Evolutionary conservation across 2,113 vertebrate species (phyloP).

Genomic region (Lycocorax pyrrhopterus): DNA sequence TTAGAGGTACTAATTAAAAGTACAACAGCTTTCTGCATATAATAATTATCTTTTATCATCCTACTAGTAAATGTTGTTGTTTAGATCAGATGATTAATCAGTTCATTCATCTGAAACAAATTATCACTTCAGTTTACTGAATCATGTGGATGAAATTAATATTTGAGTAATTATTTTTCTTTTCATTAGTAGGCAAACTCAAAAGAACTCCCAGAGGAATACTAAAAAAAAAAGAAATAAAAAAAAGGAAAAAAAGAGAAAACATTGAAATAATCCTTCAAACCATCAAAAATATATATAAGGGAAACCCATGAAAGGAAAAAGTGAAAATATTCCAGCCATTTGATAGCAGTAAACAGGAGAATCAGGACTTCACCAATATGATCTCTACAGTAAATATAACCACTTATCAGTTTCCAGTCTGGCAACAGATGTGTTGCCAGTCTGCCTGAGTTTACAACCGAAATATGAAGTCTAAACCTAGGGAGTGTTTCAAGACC

Average conservation of each 20-base stretch:
- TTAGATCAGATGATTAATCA: conserved; percentile 25
- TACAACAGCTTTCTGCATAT: conserved; percentile 1
- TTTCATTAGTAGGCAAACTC: background rate
- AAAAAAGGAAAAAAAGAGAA: background rate
- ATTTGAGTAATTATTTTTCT: background rate
- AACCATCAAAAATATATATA: background rate
- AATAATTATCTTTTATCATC: conserved; percentile 27
- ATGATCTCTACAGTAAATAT: background rate
- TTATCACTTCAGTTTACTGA: background rate
- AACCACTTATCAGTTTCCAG: background rate
- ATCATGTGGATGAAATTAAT: background rate
- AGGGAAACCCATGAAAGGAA: background rate
- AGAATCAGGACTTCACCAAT: background rate
- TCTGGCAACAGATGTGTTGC: background rate
- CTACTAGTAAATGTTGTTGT: background rate
- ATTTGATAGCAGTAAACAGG: background rate
- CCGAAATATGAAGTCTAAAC: background rate
- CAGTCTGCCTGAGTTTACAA: background rate
- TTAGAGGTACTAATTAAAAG: conserved; percentile 37
- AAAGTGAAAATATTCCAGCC: background rate
- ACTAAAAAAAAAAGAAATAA: background rate
- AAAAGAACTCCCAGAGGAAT: background rate
- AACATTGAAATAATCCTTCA: background rate
- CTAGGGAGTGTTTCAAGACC: background rate
- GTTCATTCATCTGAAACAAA: conserved; percentile 51